Conservation (phyloP, 2,797 vertebrate genomes). For the Melanogrammus aeglefinus region DNA sequence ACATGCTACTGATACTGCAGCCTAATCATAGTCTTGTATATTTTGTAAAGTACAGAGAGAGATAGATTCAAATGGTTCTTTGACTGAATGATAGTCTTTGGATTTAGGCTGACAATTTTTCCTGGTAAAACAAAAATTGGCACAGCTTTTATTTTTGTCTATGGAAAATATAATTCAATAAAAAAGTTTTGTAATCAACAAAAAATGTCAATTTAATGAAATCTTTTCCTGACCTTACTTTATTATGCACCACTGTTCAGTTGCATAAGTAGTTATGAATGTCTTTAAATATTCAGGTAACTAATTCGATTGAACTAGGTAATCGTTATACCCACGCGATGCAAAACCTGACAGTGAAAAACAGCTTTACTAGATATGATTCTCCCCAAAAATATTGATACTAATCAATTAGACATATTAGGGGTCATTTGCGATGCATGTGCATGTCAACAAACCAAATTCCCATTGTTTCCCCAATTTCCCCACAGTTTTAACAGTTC, state of each 20-base stretch:
- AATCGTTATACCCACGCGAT: neutral
- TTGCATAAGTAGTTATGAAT: neutral
- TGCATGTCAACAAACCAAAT: neutral
- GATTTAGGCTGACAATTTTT: conserved; percentile 36
- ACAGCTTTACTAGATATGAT: too few species aligned
- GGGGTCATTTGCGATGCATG: neutral
- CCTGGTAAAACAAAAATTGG: conserved; percentile 24
- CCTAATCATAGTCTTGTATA: conserved; percentile 42
- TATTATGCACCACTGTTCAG: neutral
- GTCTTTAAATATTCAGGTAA: neutral
- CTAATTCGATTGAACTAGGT: too few species aligned
- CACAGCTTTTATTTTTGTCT: conserved; percentile 55
- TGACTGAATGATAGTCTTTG: conserved; percentile 33
- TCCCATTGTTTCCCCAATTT: neutral
- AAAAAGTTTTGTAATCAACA: conserved; percentile 65
- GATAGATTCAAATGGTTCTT: conserved; percentile 40
- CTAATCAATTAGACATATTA: too few species aligned
- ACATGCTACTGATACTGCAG: conserved; percentile 18
- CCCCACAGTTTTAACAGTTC: neutral
- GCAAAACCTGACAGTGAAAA: neutral
- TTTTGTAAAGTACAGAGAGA: conserved; percentile 49
- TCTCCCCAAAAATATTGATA: too few species aligned
- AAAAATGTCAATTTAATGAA: neutral
- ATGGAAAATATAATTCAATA: conserved; percentile 65
- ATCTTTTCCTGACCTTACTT: neutral